A percentile compares a stretch with the other conserved stretches of the same genome.
phyloP scores from a whole-genome alignment of 2,113 vertebrate species.

The Hucho hucho region DNA sequence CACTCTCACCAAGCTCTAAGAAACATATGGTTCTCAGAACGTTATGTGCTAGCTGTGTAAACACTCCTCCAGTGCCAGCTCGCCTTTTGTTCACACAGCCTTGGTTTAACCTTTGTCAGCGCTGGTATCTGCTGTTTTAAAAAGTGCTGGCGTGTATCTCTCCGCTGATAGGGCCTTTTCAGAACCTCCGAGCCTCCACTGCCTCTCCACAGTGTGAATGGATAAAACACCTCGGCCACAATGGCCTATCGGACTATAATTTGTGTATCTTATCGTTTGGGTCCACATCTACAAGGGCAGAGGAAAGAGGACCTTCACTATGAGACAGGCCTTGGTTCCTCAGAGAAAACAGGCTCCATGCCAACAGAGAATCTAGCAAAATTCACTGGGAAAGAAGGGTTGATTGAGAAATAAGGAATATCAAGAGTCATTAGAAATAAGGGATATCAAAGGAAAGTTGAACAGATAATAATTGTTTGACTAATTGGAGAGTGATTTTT shows the following conservation, averaged over 20 bases:
- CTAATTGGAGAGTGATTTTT: too few species aligned
- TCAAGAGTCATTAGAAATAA: too few species aligned
- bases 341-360: background rate
- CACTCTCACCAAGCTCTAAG: background rate
- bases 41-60: too few species aligned
- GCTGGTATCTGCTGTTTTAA: slow-evolving; percentile 25
- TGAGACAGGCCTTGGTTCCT: background rate
- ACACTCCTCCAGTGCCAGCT: background rate
- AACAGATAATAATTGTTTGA: too few species aligned
- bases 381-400: too few species aligned
- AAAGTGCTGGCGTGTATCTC: slow-evolving; percentile 27
- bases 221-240: slow-evolving; percentile 15
- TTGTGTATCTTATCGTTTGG: slow-evolving; percentile 54
- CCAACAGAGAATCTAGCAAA: background rate
- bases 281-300: slow-evolving; percentile 36
- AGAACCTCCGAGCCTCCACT: background rate
- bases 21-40: too few species aligned
- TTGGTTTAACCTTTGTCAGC: slow-evolving; percentile 16
- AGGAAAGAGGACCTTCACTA: slow-evolving; percentile 17
- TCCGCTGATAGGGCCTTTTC: slow-evolving; percentile 26
- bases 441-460: too few species aligned
- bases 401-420: too few species aligned
- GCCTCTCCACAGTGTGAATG: slow-evolving; percentile 13
- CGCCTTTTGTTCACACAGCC: slow-evolving; percentile 6
- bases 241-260: slow-evolving; percentile 51